Percentiles rank a stretch among this genome's conserved stretches.
These are phyloP conservation scores for Planococcus citri DNA, from an alignment of 1,140 invertebrate species.

Conservation along the genomic window DNA sequence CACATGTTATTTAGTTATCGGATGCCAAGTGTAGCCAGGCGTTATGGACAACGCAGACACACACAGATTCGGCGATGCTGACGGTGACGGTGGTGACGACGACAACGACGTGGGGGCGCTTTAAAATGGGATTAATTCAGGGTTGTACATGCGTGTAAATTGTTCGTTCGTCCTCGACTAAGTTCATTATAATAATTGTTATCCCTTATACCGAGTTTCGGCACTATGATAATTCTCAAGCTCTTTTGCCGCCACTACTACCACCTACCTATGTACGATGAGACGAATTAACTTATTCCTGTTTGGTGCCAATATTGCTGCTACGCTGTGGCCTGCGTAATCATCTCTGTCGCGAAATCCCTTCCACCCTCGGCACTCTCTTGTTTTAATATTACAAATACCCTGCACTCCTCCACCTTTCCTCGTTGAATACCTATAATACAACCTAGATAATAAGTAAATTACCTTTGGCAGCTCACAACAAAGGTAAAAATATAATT, in stretches of 20 bases:
- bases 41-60: conserved; percentile 11
- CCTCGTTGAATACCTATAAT: too few species aligned
- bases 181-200: conserved; percentile 20
- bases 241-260: not conserved
- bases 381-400: too few species aligned
- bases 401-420: too few species aligned
- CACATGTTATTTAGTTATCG: conserved; percentile 18
- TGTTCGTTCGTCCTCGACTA: conserved; percentile 18
- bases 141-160: conserved; percentile 18
- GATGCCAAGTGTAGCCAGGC: conserved; percentile 17
- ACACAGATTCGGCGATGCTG: not conserved
- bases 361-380: too few species aligned
- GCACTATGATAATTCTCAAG: conserved; percentile 2
- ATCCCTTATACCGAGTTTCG: conserved; percentile 6
- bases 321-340: not conserved
- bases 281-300: not conserved
- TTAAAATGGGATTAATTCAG: conserved; percentile 19
- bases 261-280: too few species aligned
- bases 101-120: conserved; percentile 1
- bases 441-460: too few species aligned
- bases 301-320: not conserved
- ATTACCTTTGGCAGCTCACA: too few species aligned
- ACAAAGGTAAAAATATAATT: too few species aligned
- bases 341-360: too few species aligned
- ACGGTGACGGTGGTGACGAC: not conserved